These are phyloP conservation scores for Pollenia angustigena DNA, from an alignment of 2,888 invertebrate genomes.

Conservation along the genomic window DNA sequence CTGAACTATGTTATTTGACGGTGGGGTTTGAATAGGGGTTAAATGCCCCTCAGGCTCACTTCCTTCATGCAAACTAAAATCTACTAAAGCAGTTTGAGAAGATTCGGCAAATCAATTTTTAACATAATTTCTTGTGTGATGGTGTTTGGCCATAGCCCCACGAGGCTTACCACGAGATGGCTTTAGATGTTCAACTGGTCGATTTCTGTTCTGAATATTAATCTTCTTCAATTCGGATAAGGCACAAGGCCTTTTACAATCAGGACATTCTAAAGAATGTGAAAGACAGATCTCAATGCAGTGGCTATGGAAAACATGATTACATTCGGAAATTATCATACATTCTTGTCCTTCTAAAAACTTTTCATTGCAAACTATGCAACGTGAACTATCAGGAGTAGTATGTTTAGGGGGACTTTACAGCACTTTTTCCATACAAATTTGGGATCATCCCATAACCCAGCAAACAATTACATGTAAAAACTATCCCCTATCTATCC, in stretches of 20 bases:
- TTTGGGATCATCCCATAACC: too few relatives aligned
- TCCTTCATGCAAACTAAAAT: not conserved
- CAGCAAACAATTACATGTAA: too few relatives aligned
- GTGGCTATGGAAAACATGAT: too few relatives aligned
- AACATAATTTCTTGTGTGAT: not conserved
- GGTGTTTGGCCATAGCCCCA: not conserved
- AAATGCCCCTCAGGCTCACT: not conserved
- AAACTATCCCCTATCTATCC: too few relatives aligned
- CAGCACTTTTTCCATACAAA: too few relatives aligned
- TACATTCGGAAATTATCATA: too few relatives aligned
- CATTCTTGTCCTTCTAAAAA: too few relatives aligned
- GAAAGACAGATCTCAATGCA: too few relatives aligned
- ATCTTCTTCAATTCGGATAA: constrained; percentile 7
- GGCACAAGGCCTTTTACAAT: not conserved
- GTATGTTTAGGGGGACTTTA: too few relatives aligned
- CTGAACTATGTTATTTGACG: not conserved
- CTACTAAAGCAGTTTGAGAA: not conserved
- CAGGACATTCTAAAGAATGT: not conserved
- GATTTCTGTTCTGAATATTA: not conserved
- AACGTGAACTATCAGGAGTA: too few relatives aligned
- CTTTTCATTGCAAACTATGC: too few relatives aligned
- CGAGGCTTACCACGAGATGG: not conserved
- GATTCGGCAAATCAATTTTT: not conserved
- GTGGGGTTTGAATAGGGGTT: not conserved
- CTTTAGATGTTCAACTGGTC: not conserved